A percentile compares a stretch with the other conserved stretches of the same genome.
phyloP scores from a whole-genome alignment of 1,140 invertebrate species.

The Halictus rubicundus region DNA sequence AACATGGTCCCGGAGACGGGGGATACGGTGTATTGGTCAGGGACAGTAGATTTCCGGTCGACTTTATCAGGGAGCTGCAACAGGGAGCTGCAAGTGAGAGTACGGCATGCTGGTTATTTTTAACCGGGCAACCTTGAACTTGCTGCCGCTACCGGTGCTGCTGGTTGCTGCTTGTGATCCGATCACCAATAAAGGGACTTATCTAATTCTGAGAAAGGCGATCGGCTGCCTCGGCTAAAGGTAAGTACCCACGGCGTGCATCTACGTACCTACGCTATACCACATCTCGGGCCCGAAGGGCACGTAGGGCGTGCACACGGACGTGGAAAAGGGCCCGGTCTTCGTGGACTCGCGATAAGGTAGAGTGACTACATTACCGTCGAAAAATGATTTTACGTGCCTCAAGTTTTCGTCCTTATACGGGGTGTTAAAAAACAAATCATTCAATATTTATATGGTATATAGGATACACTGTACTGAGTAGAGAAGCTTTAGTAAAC shows the following conservation, averaged over 20 bases:
- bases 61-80: conserved; percentile 25
- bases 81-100: conserved; percentile 47
- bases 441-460: too few species aligned
- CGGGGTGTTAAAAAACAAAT: too few species aligned
- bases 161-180: conserved; percentile 69
- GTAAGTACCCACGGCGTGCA: conserved; percentile 50
- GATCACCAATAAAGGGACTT: conserved; percentile 76
- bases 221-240: conserved; percentile 55
- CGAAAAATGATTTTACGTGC: too few species aligned
- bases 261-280: conserved; percentile 32
- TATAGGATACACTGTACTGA: too few species aligned
- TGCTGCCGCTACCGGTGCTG: conserved; percentile 48
- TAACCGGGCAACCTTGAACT: conserved; percentile 64
- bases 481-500: too few species aligned
- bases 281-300: conserved; percentile 18
- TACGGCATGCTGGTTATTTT: conserved; percentile 58
- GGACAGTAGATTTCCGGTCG: conserved; percentile 55
- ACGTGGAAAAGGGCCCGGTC: too few species aligned
- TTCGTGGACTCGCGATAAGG: too few species aligned
- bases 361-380: too few species aligned
- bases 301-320: conserved; percentile 7
- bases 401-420: too few species aligned
- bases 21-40: conserved; percentile 11
- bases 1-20: neutral
- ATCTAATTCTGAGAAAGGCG: conserved; percentile 75